These are phyloP conservation scores for Cariama cristata DNA, from an alignment of 2,113 vertebrate species.

Conservation along the genomic window DNA sequence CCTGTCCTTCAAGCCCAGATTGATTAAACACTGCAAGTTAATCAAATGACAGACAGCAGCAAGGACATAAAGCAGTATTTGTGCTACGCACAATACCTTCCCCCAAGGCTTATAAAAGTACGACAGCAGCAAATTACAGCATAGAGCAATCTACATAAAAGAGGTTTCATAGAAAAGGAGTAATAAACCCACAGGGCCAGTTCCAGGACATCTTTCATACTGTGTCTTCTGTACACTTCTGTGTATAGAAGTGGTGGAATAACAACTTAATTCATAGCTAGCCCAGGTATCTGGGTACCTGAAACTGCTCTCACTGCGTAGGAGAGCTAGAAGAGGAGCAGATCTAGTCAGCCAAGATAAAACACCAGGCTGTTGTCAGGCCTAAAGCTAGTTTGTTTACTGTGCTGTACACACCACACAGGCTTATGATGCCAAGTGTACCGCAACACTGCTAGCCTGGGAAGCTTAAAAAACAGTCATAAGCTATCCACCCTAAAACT, in stretches of 20 bases:
- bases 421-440: not conserved
- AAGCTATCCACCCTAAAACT: not conserved
- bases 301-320: not conserved
- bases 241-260: not conserved
- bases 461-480: not conserved
- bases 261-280: not conserved
- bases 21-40: not conserved
- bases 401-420: not conserved
- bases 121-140: not conserved
- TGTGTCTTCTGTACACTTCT: not conserved
- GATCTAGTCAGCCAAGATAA: not conserved
- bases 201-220: not conserved
- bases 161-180: not conserved
- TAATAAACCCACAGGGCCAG: not conserved
- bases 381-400: not conserved
- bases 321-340: not conserved
- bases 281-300: not conserved
- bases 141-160: not conserved
- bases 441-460: not conserved
- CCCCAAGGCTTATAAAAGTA: not conserved
- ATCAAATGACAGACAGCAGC: not conserved
- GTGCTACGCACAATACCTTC: not conserved
- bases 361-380: not conserved
- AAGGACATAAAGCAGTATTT: conserved; percentile 5
- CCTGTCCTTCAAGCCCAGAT: not conserved